Base-by-base conservation (phyloP, 2,888 invertebrate genomes). In the Notodonta dromedarius region DNA sequence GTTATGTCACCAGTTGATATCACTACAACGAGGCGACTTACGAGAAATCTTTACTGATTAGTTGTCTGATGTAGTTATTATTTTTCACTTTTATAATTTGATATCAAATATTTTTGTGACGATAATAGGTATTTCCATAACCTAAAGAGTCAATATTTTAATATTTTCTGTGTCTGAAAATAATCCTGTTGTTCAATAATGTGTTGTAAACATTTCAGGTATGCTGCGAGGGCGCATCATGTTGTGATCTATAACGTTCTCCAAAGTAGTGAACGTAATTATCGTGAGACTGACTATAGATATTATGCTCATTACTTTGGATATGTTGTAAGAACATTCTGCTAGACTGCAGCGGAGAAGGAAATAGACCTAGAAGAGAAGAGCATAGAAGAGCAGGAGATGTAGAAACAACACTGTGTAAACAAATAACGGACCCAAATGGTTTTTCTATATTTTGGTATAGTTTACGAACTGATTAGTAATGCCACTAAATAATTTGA, bases 241-340 rank as follows among this genome's bases (percentile, higher is more conserved):
- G 58, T 4, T 42, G 35, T 57, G 69, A 62, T 89, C 90, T 85
- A 76, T 89, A 88, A 88, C 80, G 76, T 81, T 86, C 84, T 83
- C 89, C 93, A 90, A 89, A 91, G 91, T 90, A 91, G 89, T 87
- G 89, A 85, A 84, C 89, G 83, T 93, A 92, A 93, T 93, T 91
- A 91, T 91, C 91, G 88, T 90, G 83, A 88, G 85, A 58, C 76
- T 63, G 68, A 62, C 74, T 70, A 86, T 83, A 87, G 92, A 92
- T 92, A 94, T 94, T 94, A 94, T 94, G 93, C 93, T 84, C 91
- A 85, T 90, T 91, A 92, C 88, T 91, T 90, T 90, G 92, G 91
- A 90, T 89, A 90, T 85, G 84, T 90, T 91, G 90, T 85, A 82
- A 75, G 90, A 90, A 84, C 64, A 72, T 14, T 70, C 92, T 62